phyloP scores from a whole-genome alignment of 2,797 vertebrate species.

The Crocidura indochinensis region DNA sequence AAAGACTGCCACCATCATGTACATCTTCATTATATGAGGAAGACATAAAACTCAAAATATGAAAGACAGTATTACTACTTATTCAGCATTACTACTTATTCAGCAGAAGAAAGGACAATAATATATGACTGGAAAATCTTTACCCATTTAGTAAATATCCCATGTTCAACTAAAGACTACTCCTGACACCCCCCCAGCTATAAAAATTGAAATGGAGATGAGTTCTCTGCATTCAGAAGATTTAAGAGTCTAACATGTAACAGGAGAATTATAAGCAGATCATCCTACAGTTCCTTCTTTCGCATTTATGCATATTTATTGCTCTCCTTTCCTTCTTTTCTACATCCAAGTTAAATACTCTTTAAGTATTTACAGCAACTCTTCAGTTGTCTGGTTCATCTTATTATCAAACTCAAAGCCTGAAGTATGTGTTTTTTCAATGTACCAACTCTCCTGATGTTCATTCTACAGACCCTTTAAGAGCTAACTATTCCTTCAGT shows the following conservation, averaged over 20 bases:
- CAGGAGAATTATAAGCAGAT: not conserved
- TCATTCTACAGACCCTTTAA: not conserved
- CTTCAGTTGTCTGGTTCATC: not conserved
- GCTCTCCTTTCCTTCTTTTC: not conserved
- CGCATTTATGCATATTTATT: not conserved
- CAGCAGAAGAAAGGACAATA: not conserved
- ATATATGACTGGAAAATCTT: not conserved
- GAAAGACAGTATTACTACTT: not conserved
- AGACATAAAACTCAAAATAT: conserved; percentile 45
- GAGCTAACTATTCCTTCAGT: not conserved
- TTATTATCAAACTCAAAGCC: not conserved
- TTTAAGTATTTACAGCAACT: not conserved
- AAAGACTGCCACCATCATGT: not conserved
- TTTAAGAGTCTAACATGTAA: too few relatives aligned
- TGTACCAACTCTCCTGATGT: not conserved
- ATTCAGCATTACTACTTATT: conserved; percentile 30
- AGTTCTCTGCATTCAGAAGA: not conserved
- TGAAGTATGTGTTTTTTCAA: not conserved
- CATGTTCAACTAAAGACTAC: not conserved
- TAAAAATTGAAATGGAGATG: not conserved
- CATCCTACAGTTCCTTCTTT: not conserved
- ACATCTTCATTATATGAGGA: conserved; percentile 10
- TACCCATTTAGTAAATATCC: conserved; percentile 2
- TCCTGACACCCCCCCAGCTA: not conserved
- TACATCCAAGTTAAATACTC: not conserved